Conservation (phyloP, 2,888 invertebrate genomes). For the Cerceris ruficornis region DNA sequence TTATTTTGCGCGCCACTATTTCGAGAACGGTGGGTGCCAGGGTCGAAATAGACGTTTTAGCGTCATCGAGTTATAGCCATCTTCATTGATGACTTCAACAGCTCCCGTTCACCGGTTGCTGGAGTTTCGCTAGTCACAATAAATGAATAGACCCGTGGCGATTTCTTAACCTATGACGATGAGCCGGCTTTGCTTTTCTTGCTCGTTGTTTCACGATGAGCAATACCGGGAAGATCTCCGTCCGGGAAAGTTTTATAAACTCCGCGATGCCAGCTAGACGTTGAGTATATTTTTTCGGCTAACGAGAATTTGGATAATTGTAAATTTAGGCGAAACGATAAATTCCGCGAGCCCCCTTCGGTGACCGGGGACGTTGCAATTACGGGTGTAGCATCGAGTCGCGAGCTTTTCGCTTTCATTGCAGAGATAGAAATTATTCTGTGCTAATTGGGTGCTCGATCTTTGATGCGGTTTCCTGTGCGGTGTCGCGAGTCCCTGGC, state of each 20-base stretch:
- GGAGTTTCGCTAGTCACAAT: slow-evolving; percentile 42
- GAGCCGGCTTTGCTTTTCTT: neutral
- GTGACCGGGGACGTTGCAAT: too few species aligned
- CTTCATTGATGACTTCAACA: slow-evolving; percentile 69
- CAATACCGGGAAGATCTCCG: neutral
- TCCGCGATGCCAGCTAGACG: neutral
- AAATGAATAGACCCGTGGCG: slow-evolving; percentile 25
- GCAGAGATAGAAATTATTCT: too few species aligned
- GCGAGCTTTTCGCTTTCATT: too few species aligned
- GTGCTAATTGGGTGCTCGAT: too few species aligned
- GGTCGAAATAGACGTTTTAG: slow-evolving; percentile 65
- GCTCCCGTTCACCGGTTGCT: slow-evolving; percentile 41
- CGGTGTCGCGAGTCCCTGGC: too few species aligned
- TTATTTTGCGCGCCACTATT: slow-evolving; percentile 68
- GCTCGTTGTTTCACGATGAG: neutral
- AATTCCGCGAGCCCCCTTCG: too few species aligned
- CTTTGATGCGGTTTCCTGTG: too few species aligned
- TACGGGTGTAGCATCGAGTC: too few species aligned
- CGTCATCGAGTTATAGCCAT: slow-evolving; percentile 66
- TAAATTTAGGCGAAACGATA: too few species aligned
- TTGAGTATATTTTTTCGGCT: neutral
- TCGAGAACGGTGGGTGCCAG: slow-evolving; percentile 65
- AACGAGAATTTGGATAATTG: neutral
- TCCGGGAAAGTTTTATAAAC: neutral
- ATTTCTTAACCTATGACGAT: slow-evolving; percentile 41